Evolutionary conservation across 2,888 invertebrate genomes (phyloP), one percentile per base, ranked within the genome.

Genomic region (Tinea semifulvella): DNA sequence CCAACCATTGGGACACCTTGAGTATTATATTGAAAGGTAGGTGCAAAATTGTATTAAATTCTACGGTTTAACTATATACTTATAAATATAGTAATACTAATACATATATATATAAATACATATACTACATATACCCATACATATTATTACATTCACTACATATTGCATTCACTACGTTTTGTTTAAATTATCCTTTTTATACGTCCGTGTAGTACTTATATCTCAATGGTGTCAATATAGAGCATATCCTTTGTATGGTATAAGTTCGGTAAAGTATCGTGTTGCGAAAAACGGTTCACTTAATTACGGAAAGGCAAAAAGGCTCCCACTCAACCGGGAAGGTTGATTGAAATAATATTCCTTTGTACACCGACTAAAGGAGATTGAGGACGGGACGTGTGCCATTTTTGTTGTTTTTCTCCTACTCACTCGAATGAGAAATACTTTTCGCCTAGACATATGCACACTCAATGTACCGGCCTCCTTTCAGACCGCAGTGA

Each of bases 401-500:
- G 58, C 60, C 56, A 59, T 67, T 60, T 66, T 61, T n/a, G 61
- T 65, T 68, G 66, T 70, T 70, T 42, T 68, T 61, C 61, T 19
- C 60, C 55, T 59, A 63, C 58, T 56, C 53, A 56, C 58, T 55
- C 61, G 68, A 71, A 73, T 70, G 73, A 70, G 67, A 73, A 73
- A 71, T 72, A 70, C 67, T 72, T 73, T 66, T n/a, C n/a, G n/a
- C n/a, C n/a, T 62, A 66, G 64, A 66, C 70, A 64, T 72, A 68
- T 67, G 71, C 68, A 71, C 58, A 66, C 66, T 65, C 68, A 63
- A 14, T n/a, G 31, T 31, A n/a, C n/a, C n/a, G n/a, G n/a, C n/a
- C n/a, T n/a, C n/a, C n/a, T n/a, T n/a, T n/a, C n/a, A n/a, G n/a
- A n/a, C n/a, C n/a, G n/a, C n/a, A n/a, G n/a, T n/a, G n/a, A n/a